These are phyloP conservation scores for Leucosticte australis DNA, from an alignment of 2,113 vertebrate species.

Conservation along the genomic window DNA sequence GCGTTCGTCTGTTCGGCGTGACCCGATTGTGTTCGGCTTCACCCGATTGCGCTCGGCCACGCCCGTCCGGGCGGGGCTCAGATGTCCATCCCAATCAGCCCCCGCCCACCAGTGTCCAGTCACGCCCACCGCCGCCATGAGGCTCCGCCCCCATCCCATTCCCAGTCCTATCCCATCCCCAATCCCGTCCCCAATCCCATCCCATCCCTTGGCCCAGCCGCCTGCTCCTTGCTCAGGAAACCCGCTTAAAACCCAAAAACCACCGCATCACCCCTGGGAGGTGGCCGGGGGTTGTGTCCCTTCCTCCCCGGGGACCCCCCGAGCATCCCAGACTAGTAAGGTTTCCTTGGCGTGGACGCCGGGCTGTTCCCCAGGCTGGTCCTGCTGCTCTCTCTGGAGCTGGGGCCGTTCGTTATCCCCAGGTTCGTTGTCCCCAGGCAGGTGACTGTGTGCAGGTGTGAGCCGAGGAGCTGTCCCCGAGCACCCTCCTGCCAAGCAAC, in stretches of 20 bases:
- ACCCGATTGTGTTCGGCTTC: background rate
- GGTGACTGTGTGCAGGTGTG: background rate
- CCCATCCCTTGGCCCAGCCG: background rate
- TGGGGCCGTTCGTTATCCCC: accelerated
- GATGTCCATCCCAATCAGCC: accelerated
- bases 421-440: background rate
- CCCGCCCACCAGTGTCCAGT: accelerated
- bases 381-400: background rate
- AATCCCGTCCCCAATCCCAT: no score
- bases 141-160: no score
- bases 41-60: background rate
- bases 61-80: background rate
- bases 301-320: background rate
- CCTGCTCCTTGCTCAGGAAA: background rate
- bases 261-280: accelerated
- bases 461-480: background rate
- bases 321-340: accelerated
- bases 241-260: accelerated
- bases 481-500: background rate
- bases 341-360: background rate
- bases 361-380: background rate
- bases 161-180: background rate
- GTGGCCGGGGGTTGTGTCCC: background rate
- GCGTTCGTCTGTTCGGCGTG: accelerated
- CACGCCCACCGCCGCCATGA: accelerated